Evolutionary conservation across 2,888 invertebrate genomes (phyloP), one percentile per base, ranked within the genome.

Genomic region (Doris montereyensis): DNA sequence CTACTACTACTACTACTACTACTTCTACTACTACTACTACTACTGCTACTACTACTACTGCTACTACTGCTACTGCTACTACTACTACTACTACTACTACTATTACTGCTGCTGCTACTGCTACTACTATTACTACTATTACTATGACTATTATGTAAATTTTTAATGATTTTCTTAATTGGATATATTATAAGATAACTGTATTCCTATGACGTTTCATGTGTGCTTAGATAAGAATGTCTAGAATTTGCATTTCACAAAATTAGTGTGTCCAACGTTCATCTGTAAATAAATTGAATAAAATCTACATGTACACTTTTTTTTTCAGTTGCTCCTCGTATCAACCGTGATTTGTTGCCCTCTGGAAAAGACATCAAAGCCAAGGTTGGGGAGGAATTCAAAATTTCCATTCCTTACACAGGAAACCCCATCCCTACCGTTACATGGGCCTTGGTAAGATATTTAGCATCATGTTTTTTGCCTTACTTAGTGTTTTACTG

Each of bases 331-430:
- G 95, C 96, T 76, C 98, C 98, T 0, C 97, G 95, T 93, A 97
- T 98, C 88, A 97, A 97, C 13, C 96, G 97, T 76, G 97, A 98
- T 90, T 94, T 88, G 58, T 78, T 87, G 78, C 81, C 84, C 35
- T 83, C 84, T 13, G 83, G 95, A 89, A 81, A 81, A 32, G 97
- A 98, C 89, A 96, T 98, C 94, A 95, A 96, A 17, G 97, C 97
- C 24, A 96, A 97, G 88, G 97, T 97, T 79, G 98, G 98, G 34
- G 97, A 98, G 92, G 97, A 97, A 90, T 97, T 98, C 92, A 97
- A 95, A 87, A 97, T 99, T 86, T 96, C 96, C 28, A 97, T 99
- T 74, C 99, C 99, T 34, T 99, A 95, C 92, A 95, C 95, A 84
- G 96, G 96, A 84, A 96, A 96, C 90, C 99, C 90, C 30, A 85